These are phyloP conservation scores for Orbicella faveolata DNA, from an alignment of 64 coral and sea anemone species.

Conservation along the genomic window DNA sequence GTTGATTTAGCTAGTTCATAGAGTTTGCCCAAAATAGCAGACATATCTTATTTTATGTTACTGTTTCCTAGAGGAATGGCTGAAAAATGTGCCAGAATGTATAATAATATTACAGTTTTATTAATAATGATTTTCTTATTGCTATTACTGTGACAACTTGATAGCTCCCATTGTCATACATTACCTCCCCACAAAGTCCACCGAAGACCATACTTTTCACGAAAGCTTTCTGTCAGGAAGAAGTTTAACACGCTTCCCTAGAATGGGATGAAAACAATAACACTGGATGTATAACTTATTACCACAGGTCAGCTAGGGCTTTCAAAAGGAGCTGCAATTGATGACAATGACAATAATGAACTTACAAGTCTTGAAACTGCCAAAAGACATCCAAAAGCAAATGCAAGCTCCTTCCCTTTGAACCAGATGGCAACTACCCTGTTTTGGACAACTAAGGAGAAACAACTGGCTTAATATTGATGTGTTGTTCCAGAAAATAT, in stretches of 20 bases:
- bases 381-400: slow-evolving; percentile 90
- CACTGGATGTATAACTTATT: neutral
- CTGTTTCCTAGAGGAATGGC: no score
- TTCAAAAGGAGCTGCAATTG: neutral
- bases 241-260: slow-evolving; percentile 88
- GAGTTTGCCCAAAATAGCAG: no score
- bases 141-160: no score
- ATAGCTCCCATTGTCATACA: neutral
- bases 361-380: slow-evolving; percentile 94
- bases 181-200: slow-evolving; percentile 89
- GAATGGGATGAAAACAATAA: neutral
- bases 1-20: no score
- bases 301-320: neutral
- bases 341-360: neutral
- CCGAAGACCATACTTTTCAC: slow-evolving; percentile 72
- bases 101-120: no score
- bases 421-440: slow-evolving; percentile 94
- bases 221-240: slow-evolving; percentile 81
- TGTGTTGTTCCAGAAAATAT: no score
- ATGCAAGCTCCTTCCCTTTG: slow-evolving; percentile 87
- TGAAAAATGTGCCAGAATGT: no score
- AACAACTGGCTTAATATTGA: neutral
- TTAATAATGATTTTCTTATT: no score
- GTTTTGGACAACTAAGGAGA: slow-evolving; percentile 86
- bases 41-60: no score